Evolutionary conservation across 2,888 invertebrate genomes (phyloP).

Genomic region (Xestia c-nigrum): DNA sequence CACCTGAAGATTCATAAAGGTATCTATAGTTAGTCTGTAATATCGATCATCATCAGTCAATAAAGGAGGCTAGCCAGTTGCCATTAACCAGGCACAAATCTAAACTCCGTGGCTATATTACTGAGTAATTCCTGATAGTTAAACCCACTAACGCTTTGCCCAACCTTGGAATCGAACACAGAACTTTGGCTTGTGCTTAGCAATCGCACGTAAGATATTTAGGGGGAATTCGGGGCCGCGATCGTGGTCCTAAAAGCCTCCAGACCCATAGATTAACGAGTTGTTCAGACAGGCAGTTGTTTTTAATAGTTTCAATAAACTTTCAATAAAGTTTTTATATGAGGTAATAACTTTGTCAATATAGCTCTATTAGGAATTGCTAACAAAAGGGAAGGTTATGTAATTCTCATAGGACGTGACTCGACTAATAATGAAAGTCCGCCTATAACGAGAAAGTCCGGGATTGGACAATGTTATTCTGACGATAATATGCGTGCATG

Average conservation of each 20-base stretch:
- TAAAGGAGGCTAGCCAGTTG: neutral
- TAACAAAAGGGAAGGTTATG: slow-evolving; percentile 17
- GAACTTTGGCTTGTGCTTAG: neutral
- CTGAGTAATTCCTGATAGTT: neutral
- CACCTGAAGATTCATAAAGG: neutral
- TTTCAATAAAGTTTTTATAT: neutral
- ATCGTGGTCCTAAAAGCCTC: too few relatives aligned
- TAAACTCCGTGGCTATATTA: neutral
- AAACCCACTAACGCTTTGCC: neutral
- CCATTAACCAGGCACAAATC: neutral
- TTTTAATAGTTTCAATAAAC: neutral
- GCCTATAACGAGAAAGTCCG: slow-evolving; percentile 53
- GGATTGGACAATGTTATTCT: slow-evolving; percentile 13
- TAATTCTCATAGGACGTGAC: slow-evolving; percentile 52
- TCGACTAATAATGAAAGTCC: slow-evolving; percentile 47
- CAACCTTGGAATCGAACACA: neutral
- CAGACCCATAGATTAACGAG: neutral
- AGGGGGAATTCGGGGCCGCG: too few relatives aligned
- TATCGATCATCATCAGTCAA: too few relatives aligned
- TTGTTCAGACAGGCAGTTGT: too few relatives aligned
- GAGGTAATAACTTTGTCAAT: neutral
- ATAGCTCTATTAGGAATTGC: slow-evolving; percentile 11
- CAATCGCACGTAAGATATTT: neutral
- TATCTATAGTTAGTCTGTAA: neutral
- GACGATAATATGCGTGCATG: slow-evolving; percentile 18